Base-by-base conservation (phyloP, 2,113 vertebrate genomes). In the Ailurus styani region DNA sequence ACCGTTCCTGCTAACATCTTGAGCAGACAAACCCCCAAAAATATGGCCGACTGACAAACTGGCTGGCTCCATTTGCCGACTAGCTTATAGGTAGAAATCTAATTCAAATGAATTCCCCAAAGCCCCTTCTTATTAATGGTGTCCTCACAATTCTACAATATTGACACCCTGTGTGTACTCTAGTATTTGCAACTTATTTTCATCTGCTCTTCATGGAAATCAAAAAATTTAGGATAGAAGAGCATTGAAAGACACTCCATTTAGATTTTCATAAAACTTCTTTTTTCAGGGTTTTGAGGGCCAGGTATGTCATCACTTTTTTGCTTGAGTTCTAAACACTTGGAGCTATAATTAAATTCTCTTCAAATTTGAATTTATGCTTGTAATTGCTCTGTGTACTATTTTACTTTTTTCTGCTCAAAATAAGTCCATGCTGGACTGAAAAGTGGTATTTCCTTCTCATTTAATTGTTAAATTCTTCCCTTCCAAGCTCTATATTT, bases 311-410 rank as follows among this genome's bases (percentile, higher is more conserved):
- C 34, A 23, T 29, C 73, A 31, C 73, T 89, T 96, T 54, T 45
- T 86, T 83, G 47, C 83, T 84, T 82, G 29, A 91, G 70, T 93
- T 89, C 34, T 64, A 66, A 93, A 88, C 72, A 77, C 31, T 90
- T 87, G 42, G 29, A 93, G 2, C 34, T 75, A 95, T 57, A 91
- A 83, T 82, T 92, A 75, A 83, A 86, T 90, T 93, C n/a, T 91
- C 37, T 55, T 93, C 42, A 95, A 13, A 96, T 87, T 85, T 95
- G 72, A 92, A 64, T 88, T 78, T 94, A 45, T 91, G 47, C 86
- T 93, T 91, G 34, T 75, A 95, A 89, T 86, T 95, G 15, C 31
- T 92, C 23, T 78, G 13, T 60, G 66, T 2, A 6, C 10, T 55
- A 54, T 50, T 91, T 91, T 62, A 27, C 54, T 64, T 62, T 79